Percentiles rank a stretch among this genome's conserved stretches.
These are phyloP conservation scores for Urophycis tenuis DNA, from an alignment of 2,797 vertebrate species.

Conservation along the genomic window DNA sequence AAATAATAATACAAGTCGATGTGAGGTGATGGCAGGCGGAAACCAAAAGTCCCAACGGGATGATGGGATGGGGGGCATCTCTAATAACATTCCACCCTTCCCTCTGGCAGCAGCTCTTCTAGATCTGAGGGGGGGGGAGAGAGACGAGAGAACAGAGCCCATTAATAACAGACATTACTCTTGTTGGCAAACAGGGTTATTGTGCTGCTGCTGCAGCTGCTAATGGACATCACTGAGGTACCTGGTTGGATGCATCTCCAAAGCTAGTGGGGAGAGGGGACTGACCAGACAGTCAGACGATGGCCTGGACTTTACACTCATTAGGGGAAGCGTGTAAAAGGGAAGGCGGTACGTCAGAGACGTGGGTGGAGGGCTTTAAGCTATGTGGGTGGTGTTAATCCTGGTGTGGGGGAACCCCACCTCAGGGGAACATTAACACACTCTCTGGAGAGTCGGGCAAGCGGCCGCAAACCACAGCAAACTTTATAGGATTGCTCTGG, in stretches of 20 bases:
- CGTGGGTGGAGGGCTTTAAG: not conserved
- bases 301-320: not conserved
- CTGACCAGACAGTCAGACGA: not conserved
- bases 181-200: not conserved
- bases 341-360: not conserved
- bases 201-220: not conserved
- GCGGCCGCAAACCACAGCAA: not conserved
- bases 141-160: not conserved
- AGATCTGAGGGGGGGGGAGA: slow-evolving; percentile 48
- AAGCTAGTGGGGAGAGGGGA: not conserved
- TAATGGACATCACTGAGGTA: not conserved
- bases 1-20: slow-evolving; percentile 24
- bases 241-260: not conserved
- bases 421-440: too few relatives aligned
- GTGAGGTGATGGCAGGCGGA: slow-evolving; percentile 34
- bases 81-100: slow-evolving; percentile 48
- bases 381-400: not conserved
- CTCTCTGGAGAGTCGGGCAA: too few relatives aligned
- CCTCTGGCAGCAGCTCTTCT: slow-evolving; percentile 44
- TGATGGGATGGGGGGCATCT: too few relatives aligned
- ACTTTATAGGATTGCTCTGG: not conserved
- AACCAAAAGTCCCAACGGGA: not conserved
- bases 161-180: not conserved
- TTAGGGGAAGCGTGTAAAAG: too few relatives aligned
- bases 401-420: not conserved